These are phyloP conservation scores for Kryptolebias marmoratus DNA, from an alignment of 2,113 vertebrate species.

Conservation along the genomic window DNA sequence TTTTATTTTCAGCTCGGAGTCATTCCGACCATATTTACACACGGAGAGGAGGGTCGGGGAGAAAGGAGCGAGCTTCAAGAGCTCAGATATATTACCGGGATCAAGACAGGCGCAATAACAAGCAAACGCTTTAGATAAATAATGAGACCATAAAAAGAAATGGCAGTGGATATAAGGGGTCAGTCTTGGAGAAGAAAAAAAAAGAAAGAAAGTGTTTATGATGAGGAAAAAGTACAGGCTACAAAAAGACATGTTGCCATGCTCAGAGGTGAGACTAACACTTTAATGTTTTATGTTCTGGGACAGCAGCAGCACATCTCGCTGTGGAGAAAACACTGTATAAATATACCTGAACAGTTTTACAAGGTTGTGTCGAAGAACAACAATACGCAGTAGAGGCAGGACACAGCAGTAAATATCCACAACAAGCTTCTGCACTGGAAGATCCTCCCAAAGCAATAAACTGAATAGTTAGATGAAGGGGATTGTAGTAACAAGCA, in stretches of 20 bases:
- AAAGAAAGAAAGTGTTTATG: slow-evolving; percentile 24
- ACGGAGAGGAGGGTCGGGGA: slow-evolving; percentile 24
- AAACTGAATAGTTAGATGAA: slow-evolving; percentile 63
- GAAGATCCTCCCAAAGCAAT: slow-evolving; percentile 53
- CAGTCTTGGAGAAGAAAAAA: slow-evolving; percentile 4
- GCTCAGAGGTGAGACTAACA: slow-evolving; percentile 58
- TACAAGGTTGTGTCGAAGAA: slow-evolving; percentile 56
- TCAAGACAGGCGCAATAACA: slow-evolving; percentile 13
- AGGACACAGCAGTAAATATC: slow-evolving; percentile 56
- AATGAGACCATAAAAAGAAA: slow-evolving; percentile 24
- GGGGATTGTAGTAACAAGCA: slow-evolving; percentile 60
- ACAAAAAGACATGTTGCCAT: slow-evolving; percentile 31
- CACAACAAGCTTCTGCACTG: slow-evolving; percentile 39
- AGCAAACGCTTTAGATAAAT: slow-evolving; percentile 39
- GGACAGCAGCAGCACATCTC: slow-evolving; percentile 32
- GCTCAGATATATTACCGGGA: slow-evolving; percentile 28
- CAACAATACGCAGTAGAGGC: slow-evolving; percentile 39
- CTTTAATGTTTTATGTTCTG: slow-evolving; percentile 67
- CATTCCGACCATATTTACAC: slow-evolving; percentile 27
- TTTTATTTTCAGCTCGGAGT: slow-evolving; percentile 49
- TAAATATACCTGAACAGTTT: slow-evolving; percentile 68
- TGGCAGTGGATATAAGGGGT: slow-evolving; percentile 38
- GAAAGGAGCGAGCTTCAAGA: background rate
- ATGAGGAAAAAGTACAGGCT: background rate
- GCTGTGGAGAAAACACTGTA: slow-evolving; percentile 40